Evolutionary conservation across 2,113 vertebrate genomes (phyloP).

Genomic region (Ginglymostoma cirratum): DNA sequence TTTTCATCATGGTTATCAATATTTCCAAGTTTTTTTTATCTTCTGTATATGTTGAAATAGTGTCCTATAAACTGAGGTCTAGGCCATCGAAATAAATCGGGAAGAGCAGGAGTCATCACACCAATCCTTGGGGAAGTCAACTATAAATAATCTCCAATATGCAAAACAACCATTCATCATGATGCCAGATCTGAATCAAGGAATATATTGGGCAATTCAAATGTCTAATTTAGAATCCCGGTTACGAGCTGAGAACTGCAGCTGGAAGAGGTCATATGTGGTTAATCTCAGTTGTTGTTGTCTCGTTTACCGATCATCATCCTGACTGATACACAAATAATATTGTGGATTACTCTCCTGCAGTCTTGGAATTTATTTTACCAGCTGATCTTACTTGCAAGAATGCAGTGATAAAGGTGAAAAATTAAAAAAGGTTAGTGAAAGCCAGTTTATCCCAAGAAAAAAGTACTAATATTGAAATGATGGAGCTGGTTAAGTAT

Average conservation of each 20-base stretch:
- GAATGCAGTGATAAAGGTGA: not conserved
- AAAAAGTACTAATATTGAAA: not conserved
- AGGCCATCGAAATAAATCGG: no score
- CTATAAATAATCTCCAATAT: no score
- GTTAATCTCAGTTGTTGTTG: not conserved
- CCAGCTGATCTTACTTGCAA: not conserved
- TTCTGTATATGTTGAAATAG: not conserved
- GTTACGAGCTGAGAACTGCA: not conserved
- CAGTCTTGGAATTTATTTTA: not conserved
- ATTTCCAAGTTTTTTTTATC: not conserved
- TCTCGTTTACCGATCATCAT: not conserved
- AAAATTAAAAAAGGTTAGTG: not conserved
- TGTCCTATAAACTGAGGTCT: no score
- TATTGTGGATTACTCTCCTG: not conserved
- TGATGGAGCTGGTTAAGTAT: not conserved
- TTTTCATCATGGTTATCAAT: not conserved
- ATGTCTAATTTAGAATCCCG: not conserved
- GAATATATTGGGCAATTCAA: not conserved
- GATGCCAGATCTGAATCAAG: not conserved
- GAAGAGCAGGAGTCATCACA: no score
- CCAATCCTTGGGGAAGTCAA: no score
- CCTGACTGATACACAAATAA: not conserved
- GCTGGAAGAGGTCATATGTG: not conserved
- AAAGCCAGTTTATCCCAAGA: not conserved
- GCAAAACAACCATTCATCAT: no score